Evolutionary conservation across 1,140 invertebrate genomes (phyloP).

Genomic region (Steinernema khuongi): DNA sequence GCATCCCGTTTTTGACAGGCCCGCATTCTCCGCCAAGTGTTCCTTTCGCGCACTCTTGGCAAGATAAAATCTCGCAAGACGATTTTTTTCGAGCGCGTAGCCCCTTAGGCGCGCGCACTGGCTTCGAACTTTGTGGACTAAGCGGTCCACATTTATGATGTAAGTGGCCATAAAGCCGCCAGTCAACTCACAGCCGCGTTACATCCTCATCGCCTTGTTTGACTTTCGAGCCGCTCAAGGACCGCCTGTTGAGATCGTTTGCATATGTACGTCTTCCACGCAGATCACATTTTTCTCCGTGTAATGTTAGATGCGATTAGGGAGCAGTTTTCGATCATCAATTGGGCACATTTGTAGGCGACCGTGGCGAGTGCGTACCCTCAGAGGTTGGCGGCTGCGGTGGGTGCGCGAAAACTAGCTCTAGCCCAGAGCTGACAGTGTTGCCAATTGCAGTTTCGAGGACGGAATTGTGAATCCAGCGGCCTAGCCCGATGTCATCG

Average conservation of each 20-base stretch:
- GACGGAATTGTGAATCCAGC: neutral
- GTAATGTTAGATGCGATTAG: slow-evolving; percentile 2
- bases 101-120: no score
- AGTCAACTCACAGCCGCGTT: no score
- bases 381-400: neutral
- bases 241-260: neutral
- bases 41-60: neutral
- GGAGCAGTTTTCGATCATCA: slow-evolving; percentile 2
- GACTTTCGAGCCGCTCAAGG: no score
- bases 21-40: neutral
- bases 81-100: neutral
- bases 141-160: no score
- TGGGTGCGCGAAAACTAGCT: neutral
- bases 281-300: slow-evolving; percentile 8
- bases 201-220: no score
- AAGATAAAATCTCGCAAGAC: neutral
- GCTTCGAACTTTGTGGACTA: no score
- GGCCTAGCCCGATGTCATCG: slow-evolving; percentile 27
- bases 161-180: no score
- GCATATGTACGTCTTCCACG: neutral
- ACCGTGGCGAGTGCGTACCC: neutral
- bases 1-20: neutral
- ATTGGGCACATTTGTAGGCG: neutral
- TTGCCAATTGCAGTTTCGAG: neutral
- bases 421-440: neutral